phyloP scores from a whole-genome alignment of 2,113 vertebrate species.

The Cyprinodon brontotheroides region DNA sequence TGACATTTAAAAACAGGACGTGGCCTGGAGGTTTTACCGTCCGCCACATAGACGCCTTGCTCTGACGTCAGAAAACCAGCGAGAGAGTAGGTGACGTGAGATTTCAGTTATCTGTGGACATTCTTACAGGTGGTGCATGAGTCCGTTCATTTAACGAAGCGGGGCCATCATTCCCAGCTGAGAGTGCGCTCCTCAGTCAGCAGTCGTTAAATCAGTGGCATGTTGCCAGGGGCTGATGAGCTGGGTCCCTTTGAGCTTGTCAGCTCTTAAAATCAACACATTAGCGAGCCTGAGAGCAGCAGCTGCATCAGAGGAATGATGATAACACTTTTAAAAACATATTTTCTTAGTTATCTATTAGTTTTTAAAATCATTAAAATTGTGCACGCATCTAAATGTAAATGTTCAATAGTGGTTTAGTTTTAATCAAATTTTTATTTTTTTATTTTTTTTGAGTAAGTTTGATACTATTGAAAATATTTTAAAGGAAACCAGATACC shows the following conservation, averaged over 20 bases:
- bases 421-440: not conserved
- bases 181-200: constrained; percentile 53
- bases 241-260: constrained; percentile 69
- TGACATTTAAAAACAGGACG: constrained; percentile 72
- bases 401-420: not conserved
- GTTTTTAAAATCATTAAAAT: not conserved
- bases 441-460: not conserved
- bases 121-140: constrained; percentile 25
- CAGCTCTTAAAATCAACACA: constrained; percentile 75
- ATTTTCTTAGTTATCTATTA: not conserved
- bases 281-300: constrained; percentile 51
- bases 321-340: not conserved
- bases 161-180: constrained; percentile 10
- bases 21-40: constrained; percentile 45
- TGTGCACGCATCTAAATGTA: not conserved
- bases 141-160: constrained; percentile 6
- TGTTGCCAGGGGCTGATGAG: constrained; percentile 66
- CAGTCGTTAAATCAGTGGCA: constrained; percentile 69
- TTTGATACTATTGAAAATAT: not conserved
- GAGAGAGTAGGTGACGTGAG: constrained; percentile 11
- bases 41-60: constrained; percentile 86
- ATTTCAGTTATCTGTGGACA: constrained; percentile 34
- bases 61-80: constrained; percentile 85
- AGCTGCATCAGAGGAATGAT: constrained; percentile 5
- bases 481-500: not conserved